Base-by-base conservation (phyloP, 2,797 vertebrate genomes). In the Centropyge bicolor region DNA sequence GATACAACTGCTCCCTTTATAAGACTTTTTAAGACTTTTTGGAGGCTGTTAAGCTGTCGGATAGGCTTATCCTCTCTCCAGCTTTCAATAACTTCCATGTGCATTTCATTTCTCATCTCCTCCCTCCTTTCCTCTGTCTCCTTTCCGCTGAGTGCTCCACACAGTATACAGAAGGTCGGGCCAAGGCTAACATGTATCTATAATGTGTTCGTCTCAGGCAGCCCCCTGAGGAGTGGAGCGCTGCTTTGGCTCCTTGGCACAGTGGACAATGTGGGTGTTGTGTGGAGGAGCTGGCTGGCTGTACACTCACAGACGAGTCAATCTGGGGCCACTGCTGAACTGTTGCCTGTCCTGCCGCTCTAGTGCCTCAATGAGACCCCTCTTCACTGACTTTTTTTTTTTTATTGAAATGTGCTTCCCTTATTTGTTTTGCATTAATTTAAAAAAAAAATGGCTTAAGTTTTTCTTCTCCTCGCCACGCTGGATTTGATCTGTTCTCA, bases 171-270 rank as follows among this genome's bases (percentile, higher is more conserved):
- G 85, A 89, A 78, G 79, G 82, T 80, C 80, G 74, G 81, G 94
- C 94, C 94, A 94, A 95, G 92, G 91, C 93, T 93, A 95, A 94
- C 93, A 93, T 92, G 94, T 93, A 92, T 93, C 89, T 92, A 90
- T 92, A 94, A 93, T 95, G 93, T 94, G 86, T 91, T 92, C 83
- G 84, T 94, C 92, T 94, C 82, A 91, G 82, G 75, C 90, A 74
- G 91, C 93, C 91, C 93, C 95, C 92, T 79, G 78, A 92, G 89
- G 89, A 92, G 86, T 80, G 89, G 93, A 95, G 95, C 92, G 91
- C 83, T 78, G 91, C 94, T 91, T 93, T 79, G 92, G 90, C 92
- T 89, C 81, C 91, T 94, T 97, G 97, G 96, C 96, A 90, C 85
- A 55, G 76, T 3, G 85, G 92, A 95, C 93, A 94, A 93, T 93